phyloP scores from a whole-genome alignment of 2,888 invertebrate genomes.

The Maniola hyperantus region DNA sequence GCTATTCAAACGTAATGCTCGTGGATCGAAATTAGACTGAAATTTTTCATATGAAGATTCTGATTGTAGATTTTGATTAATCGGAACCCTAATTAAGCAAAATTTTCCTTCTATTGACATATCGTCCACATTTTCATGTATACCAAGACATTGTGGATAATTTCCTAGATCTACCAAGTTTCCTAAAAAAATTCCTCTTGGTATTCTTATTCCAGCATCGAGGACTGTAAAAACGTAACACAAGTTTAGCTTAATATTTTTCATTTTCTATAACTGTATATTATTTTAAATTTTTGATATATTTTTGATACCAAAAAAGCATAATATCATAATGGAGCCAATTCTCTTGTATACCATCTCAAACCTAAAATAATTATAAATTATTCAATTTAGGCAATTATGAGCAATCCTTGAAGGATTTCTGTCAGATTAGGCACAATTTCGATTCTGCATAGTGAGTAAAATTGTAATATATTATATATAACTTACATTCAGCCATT shows the following conservation, averaged over 20 bases:
- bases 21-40: conserved; percentile 1
- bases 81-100: conserved; percentile 58
- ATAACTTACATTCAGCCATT: conserved; percentile 57
- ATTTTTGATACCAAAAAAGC: no score
- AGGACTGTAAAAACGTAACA: conserved; percentile 47
- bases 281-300: no score
- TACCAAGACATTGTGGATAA: conserved; percentile 59
- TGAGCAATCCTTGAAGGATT: no score
- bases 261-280: not conserved
- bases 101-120: conserved; percentile 60
- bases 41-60: conserved; percentile 14
- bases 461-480: not conserved
- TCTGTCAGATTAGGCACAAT: no score
- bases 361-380: no score
- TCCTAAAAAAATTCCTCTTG: conserved; percentile 56
- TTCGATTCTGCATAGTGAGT: no score
- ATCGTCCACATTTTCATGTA: conserved; percentile 46
- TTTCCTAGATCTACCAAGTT: conserved; percentile 57
- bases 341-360: no score
- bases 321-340: no score
- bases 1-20: conserved; percentile 13
- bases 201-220: conserved; percentile 58
- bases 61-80: conserved; percentile 34
- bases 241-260: not conserved
- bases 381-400: no score